Conservation (phyloP, 1,140 invertebrate genomes). For the Drosophila baimaii region DNA sequence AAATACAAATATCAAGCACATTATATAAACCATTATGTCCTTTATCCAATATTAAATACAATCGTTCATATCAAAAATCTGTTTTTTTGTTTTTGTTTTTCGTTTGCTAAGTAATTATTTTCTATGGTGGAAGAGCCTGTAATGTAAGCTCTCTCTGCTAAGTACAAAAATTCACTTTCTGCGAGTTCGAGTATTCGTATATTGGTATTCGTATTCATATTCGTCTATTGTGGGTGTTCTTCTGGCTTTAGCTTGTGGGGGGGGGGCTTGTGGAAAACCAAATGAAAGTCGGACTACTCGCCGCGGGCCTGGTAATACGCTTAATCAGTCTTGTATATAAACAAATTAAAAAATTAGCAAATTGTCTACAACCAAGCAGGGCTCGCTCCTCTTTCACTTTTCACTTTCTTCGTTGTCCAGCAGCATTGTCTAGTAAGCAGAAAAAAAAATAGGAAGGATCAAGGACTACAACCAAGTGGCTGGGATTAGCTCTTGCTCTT, state of each 20-base stretch:
- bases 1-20: slow-evolving; percentile 69
- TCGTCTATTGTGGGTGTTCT: slow-evolving; percentile 42
- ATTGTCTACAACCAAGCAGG: slow-evolving; percentile 56
- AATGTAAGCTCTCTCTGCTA: slow-evolving; percentile 61
- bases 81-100: slow-evolving; percentile 34
- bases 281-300: slow-evolving; percentile 31
- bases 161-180: slow-evolving; percentile 68
- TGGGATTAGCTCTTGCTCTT: slow-evolving; percentile 66
- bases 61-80: slow-evolving; percentile 70
- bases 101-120: slow-evolving; percentile 53
- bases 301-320: slow-evolving; percentile 64
- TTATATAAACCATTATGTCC: slow-evolving; percentile 64
- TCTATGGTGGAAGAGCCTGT: slow-evolving; percentile 55
- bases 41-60: slow-evolving; percentile 58
- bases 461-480: slow-evolving; percentile 31
- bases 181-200: slow-evolving; percentile 55
- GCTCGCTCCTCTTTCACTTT: not conserved
- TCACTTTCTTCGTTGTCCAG: slow-evolving; percentile 42
- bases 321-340: slow-evolving; percentile 80
- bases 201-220: no score
- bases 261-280: no score
- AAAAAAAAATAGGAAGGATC: slow-evolving; percentile 4
- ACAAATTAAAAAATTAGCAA: slow-evolving; percentile 61
- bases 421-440: slow-evolving; percentile 46
- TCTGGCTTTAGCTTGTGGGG: slow-evolving; percentile 22